phyloP scores from a whole-genome alignment of 2,113 vertebrate genomes.

The Isurus oxyrinchus region DNA sequence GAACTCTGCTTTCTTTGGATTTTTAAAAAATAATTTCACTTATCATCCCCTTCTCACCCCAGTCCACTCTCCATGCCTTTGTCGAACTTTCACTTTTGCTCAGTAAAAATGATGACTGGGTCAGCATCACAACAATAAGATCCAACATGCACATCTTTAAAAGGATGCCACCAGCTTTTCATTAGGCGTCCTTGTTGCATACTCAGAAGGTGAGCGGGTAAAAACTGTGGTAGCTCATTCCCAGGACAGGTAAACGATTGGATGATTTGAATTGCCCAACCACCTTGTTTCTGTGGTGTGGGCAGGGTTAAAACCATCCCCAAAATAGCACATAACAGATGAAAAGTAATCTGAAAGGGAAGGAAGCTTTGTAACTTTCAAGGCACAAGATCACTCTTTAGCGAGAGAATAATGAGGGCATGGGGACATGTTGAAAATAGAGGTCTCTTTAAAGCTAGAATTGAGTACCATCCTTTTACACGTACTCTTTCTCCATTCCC shows the following conservation, averaged over 20 bases:
- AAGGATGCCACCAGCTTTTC: not conserved
- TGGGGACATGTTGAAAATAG: not conserved
- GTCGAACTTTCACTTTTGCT: not conserved
- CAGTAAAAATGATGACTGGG: not conserved
- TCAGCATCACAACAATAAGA: not conserved
- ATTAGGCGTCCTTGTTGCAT: not conserved
- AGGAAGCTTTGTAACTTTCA: not conserved
- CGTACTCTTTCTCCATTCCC: not conserved
- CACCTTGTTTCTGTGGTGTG: not conserved
- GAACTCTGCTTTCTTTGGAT: no score
- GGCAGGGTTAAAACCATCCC: not conserved
- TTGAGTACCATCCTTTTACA: not conserved
- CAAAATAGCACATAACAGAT: not conserved
- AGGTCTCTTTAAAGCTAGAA: not conserved
- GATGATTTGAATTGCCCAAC: not conserved
- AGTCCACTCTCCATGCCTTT: not conserved
- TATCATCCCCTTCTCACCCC: not conserved
- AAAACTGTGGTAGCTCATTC: not conserved
- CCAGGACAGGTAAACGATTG: not conserved
- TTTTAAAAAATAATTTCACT: not conserved
- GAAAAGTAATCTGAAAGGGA: not conserved
- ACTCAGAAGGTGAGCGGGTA: not conserved
- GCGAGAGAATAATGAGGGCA: not conserved
- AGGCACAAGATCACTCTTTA: not conserved
- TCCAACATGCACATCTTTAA: not conserved